phyloP scores from a whole-genome alignment of 2,888 invertebrate species.

The Acheta domesticus region DNA sequence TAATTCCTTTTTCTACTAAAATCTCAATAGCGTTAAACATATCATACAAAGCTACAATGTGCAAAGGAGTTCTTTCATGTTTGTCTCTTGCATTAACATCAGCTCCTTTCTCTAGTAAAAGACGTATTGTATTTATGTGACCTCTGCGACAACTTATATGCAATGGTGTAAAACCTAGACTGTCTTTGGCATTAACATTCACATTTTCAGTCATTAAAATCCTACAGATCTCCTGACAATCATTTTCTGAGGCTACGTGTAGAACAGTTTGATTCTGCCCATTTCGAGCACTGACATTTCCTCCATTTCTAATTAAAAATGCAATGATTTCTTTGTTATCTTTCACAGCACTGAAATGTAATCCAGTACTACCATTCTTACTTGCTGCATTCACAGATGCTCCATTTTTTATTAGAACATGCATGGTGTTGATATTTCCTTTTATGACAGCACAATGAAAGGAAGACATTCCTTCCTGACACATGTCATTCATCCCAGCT shows the following conservation, averaged over 20 bases:
- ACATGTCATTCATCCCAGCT: background rate
- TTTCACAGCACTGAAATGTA: conserved; percentile 5
- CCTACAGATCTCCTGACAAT: background rate
- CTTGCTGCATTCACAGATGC: background rate
- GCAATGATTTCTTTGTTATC: conserved; percentile 12
- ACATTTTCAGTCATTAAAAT: conserved; percentile 18
- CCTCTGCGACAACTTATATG: background rate
- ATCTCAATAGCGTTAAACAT: conserved; percentile 1
- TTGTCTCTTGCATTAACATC: too few species aligned
- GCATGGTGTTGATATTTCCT: background rate
- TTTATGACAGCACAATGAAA: background rate
- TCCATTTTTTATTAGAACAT: conserved; percentile 18
- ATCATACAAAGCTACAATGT: too few species aligned
- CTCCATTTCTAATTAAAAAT: background rate
- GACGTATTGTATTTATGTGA: too few species aligned
- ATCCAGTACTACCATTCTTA: background rate
- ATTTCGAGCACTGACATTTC: background rate
- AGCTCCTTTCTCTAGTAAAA: too few species aligned
- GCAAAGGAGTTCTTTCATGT: too few species aligned
- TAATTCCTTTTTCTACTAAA: conserved; percentile 20
- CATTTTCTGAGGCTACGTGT: conserved; percentile 4
- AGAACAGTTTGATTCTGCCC: conserved; percentile 9
- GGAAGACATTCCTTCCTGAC: background rate
- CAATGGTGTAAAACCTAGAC: conserved; percentile 23
- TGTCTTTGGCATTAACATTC: background rate